Evolutionary conservation across 2,113 vertebrate genomes (phyloP), one percentile per base, ranked within the genome.

Genomic region (Climacteris rufus): DNA sequence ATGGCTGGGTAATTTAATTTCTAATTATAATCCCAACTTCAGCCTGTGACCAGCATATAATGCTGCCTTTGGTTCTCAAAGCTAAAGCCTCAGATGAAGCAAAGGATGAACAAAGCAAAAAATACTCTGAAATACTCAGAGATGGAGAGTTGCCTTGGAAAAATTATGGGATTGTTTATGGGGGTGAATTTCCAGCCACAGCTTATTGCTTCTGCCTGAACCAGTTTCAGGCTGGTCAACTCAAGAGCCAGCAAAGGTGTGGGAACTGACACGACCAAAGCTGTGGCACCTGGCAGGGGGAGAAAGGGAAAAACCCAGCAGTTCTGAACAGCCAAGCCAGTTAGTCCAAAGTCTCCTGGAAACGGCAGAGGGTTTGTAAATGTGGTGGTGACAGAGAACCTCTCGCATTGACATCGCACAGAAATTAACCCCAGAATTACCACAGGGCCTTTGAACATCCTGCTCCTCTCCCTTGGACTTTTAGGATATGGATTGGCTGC

Each of bases 311-410:
- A 86, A 86, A 14, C 21, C 45, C 13, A 0, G 27, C 42, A 83
- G 89, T 86, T 93, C 70, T 5, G 1, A 68, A 25, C 53, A 93
- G 86, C 89, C 89, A 70, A 68, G 83, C 61, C 83, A 78, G 77
- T 52, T 8, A 84, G 69, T 87, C 77, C 87, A 52, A 95, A 93
- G 40, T 65, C 70, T 53, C 74, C 37, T 80, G 74, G 64, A 84
- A 79, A 76, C 0, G 0, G 39, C 6, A 10, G 63, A 44, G 70
- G 13, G 40, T 71, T 81, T 71, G n/a, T 64, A 76, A 79, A 75
- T 0, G 2, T 3, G 13, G 35, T 31, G n/a, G 13, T 49, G 76
- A 39, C 31, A 10, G 57, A 0, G 7, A 94, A 49, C 70, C 0
- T 0, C 33, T 93, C 7, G 13, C 56, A 50, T 12, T 8, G 2